Percentiles rank a stretch among this genome's conserved stretches.
Evolutionary conservation across 2,888 invertebrate species (phyloP).

Genomic region (Ectemnius cavifrons): DNA sequence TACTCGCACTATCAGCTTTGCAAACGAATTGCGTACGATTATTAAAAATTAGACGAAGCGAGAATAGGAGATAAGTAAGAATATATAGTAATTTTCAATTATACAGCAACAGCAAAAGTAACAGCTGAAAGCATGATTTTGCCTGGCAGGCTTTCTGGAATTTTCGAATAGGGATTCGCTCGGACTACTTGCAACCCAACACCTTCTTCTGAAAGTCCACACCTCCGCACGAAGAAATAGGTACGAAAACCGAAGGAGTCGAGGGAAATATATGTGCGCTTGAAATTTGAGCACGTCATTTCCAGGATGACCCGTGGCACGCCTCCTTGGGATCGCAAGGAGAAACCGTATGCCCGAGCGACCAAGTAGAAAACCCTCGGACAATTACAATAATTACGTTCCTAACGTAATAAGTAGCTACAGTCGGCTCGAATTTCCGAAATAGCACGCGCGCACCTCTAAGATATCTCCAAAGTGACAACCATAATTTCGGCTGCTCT

Average conservation of each 20-base stretch:
- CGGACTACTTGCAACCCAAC: background rate
- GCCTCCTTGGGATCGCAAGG: background rate
- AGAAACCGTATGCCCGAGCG: conserved; percentile 27
- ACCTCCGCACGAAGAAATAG: background rate
- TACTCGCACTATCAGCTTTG: too few relatives aligned
- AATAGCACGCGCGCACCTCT: conserved; percentile 43
- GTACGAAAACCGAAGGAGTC: background rate
- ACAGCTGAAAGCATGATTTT: background rate
- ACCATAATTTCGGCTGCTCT: conserved; percentile 33
- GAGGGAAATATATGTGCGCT: conserved; percentile 4
- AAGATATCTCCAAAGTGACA: conserved; percentile 22
- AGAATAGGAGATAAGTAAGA: too few relatives aligned
- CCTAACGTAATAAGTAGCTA: conserved; percentile 54
- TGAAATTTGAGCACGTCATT: conserved; percentile 14
- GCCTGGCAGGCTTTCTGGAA: background rate
- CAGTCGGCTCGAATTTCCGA: conserved; percentile 49
- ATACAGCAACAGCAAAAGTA: background rate
- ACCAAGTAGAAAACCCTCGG: conserved; percentile 37
- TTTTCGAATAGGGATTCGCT: conserved; percentile 19
- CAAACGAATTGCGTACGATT: too few relatives aligned
- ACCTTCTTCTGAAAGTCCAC: conserved; percentile 6
- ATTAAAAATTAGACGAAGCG: too few relatives aligned
- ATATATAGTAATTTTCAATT: background rate
- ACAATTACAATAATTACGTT: conserved; percentile 54
- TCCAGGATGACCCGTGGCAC: conserved; percentile 16